Evolutionary conservation across 2,888 invertebrate genomes (phyloP), one percentile per base, ranked within the genome.

Genomic region (Lordiphosa andalusiaca): DNA sequence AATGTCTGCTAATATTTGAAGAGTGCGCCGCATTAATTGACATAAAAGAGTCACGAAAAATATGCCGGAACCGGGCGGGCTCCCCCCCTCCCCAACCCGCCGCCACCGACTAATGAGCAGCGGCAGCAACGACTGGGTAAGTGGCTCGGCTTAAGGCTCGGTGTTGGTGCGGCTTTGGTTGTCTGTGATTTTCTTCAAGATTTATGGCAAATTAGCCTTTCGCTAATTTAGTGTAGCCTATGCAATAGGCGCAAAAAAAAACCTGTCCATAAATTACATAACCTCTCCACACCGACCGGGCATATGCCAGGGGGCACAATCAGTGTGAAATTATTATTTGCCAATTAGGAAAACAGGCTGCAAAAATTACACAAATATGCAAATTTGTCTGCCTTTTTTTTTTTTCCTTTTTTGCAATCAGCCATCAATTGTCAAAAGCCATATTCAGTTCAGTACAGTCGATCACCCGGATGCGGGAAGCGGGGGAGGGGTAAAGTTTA

Each of bases 1-100:
- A 77, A 84, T 69, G 77, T 84, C 78, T 77, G 77, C 77, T 84
- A 77, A 77, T 77, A 84, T 77, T 77, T 77, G 77, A 84, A 81
- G 84, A 77, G 76, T 74, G 62, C 63, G 66, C 71, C 80, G 83
- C 85, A 83, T 83, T 84, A 83, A 84, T 85, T 84, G 77, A 84
- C 83, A 78, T 70, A 61, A 76, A 54, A 47, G 41, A 64, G 64
- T 62, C 63, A 62, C 64, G 65, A 40, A 46, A 54, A 38, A 46
- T 21, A 19, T 38, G 38, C 19, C 41, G 12, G 4, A 30, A 36
- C 12, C 19, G 41, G 35, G 16, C n/a, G n/a, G n/a, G n/a, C n/a
- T n/a, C n/a, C n/a, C 1, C 16, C 48, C 4, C 30, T 23, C 6
- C 23, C n/a, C n/a, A n/a, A 1, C 9, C 30, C 4, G 16, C 30